A percentile compares a stretch with the other conserved stretches of the same genome.
phyloP scores from a whole-genome alignment of 2,113 vertebrate species.

The Trichechus manatus region DNA sequence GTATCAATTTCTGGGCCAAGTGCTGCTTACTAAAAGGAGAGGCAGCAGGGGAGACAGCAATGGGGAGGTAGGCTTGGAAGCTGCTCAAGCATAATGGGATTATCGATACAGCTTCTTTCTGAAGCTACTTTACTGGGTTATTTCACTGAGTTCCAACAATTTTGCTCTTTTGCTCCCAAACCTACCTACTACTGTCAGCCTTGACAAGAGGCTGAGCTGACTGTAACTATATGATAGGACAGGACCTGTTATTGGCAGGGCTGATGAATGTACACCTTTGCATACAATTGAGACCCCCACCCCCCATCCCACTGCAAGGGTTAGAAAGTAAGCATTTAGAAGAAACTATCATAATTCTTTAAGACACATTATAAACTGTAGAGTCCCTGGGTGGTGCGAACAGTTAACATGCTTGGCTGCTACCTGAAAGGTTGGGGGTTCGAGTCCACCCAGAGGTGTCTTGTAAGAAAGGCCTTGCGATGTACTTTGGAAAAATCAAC shows the following conservation, averaged over 20 bases:
- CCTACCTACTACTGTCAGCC: not conserved
- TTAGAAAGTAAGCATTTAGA: not conserved
- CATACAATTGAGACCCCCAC: not conserved
- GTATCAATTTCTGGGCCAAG: not conserved
- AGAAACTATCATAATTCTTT: not conserved
- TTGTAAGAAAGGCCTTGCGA: not conserved
- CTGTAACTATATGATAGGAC: constrained; percentile 73
- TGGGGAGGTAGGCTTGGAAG: not conserved
- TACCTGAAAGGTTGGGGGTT: not conserved
- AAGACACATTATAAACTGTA: not conserved
- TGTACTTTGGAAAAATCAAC: not conserved
- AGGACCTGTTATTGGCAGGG: constrained; percentile 47
- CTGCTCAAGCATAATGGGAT: not conserved
- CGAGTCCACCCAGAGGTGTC: not conserved
- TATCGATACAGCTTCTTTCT: not conserved
- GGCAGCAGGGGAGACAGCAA: not conserved
- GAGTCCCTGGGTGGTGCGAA: not conserved
- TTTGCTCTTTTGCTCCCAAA: accelerated
- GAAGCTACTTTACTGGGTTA: not conserved
- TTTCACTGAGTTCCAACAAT: not conserved
- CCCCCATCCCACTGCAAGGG: not conserved
- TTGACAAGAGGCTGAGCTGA: constrained; percentile 60
- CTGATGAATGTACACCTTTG: constrained; percentile 57
- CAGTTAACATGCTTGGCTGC: not conserved
- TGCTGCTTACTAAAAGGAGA: not conserved